Conservation (phyloP, 2,113 vertebrate genomes). For the Bothrops jararaca region DNA sequence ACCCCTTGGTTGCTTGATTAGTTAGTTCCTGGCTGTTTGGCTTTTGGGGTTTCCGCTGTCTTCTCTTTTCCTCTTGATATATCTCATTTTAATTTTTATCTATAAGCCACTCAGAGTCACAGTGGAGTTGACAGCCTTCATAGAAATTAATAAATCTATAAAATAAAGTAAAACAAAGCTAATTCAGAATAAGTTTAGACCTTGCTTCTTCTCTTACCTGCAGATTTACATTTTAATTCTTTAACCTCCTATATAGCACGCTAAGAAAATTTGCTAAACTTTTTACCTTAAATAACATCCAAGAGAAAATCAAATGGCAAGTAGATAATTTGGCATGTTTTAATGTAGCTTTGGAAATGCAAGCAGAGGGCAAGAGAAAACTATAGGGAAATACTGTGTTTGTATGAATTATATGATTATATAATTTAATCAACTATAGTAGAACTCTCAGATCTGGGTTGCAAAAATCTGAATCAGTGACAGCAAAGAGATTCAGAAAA, state of each 20-base stretch:
- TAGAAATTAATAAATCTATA: background rate
- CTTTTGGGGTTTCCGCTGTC: background rate
- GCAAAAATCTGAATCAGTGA: background rate
- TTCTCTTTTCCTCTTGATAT: background rate
- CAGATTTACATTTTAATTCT: background rate
- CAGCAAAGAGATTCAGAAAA: background rate
- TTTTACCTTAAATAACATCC: background rate
- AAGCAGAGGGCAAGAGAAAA: background rate
- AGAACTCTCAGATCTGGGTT: background rate
- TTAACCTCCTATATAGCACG: background rate
- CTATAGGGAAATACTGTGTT: background rate
- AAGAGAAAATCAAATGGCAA: background rate
- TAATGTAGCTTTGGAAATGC: background rate
- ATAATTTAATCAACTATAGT: background rate
- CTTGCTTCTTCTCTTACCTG: background rate
- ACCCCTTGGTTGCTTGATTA: background rate
- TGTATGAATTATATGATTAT: background rate
- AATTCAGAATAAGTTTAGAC: background rate
- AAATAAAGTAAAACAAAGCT: background rate
- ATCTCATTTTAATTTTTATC: background rate
- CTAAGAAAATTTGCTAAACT: background rate
- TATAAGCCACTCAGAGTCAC: background rate
- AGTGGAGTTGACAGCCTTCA: background rate
- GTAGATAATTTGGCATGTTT: background rate
- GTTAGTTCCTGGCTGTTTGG: background rate